Evolutionary conservation across 2,797 vertebrate genomes (phyloP).

Genomic region (Harpagifer antarcticus): DNA sequence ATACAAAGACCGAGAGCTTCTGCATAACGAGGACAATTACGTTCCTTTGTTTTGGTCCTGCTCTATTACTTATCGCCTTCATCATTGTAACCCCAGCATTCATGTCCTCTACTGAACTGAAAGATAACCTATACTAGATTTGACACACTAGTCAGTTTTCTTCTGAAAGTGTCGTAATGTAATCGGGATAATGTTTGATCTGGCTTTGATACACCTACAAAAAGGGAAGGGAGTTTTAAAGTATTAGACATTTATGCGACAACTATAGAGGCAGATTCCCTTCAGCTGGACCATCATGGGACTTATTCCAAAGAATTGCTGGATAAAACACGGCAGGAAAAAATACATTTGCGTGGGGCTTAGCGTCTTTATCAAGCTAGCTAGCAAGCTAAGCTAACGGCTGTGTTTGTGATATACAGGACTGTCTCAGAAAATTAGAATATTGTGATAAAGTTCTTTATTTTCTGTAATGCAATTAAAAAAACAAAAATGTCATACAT

Average conservation of each 20-base stretch:
- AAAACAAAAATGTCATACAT: too few relatives aligned
- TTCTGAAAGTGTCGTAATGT: background rate
- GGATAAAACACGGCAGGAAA: background rate
- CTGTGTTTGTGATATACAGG: too few relatives aligned
- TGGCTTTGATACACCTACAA: background rate
- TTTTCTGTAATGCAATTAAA: too few relatives aligned
- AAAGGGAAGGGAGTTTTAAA: background rate
- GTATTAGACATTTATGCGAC: background rate
- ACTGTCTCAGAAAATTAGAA: too few relatives aligned
- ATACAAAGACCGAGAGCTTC: slow-evolving; percentile 32
- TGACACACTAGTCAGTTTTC: background rate
- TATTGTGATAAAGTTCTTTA: too few relatives aligned
- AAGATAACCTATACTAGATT: background rate
- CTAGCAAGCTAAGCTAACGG: too few relatives aligned
- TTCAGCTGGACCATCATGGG: background rate
- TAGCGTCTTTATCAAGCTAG: background rate
- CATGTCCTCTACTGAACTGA: background rate
- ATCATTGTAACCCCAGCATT: background rate
- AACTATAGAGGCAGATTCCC: background rate
- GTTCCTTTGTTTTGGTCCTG: background rate
- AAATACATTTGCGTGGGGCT: background rate
- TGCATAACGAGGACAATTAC: background rate
- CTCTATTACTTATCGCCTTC: background rate
- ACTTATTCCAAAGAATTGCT: background rate
- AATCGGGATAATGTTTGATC: background rate